These are phyloP conservation scores for Heliconius himera DNA, from an alignment of 1,140 invertebrate genomes.

Conservation along the genomic window DNA sequence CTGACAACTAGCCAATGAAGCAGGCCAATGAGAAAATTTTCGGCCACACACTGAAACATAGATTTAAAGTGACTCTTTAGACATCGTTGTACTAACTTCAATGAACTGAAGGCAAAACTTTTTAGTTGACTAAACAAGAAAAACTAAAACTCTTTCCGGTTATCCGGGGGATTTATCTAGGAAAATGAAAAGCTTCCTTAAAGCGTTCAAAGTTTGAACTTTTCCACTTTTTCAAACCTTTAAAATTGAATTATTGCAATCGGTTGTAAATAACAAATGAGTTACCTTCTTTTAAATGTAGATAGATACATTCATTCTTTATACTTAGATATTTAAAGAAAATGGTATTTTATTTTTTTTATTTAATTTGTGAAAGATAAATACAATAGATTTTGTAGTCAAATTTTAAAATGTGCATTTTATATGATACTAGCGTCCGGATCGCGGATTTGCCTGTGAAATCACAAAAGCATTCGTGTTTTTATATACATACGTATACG, in stretches of 20 bases:
- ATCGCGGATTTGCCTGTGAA: too few relatives aligned
- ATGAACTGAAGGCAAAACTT: slow-evolving; percentile 18
- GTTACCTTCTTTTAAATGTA: too few relatives aligned
- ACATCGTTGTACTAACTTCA: slow-evolving; percentile 24
- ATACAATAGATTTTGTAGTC: too few relatives aligned
- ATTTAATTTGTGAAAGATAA: too few relatives aligned
- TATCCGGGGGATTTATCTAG: slow-evolving; percentile 20
- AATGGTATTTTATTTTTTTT: too few relatives aligned
- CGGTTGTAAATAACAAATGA: not conserved
- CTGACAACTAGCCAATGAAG: slow-evolving; percentile 2
- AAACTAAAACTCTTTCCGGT: slow-evolving; percentile 31
- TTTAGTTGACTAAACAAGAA: slow-evolving; percentile 31
- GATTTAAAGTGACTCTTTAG: slow-evolving; percentile 12
- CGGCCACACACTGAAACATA: slow-evolving; percentile 7
- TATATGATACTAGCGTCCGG: too few relatives aligned
- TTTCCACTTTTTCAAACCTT: slow-evolving; percentile 14
- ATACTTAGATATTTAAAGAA: too few relatives aligned
- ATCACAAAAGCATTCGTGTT: too few relatives aligned
- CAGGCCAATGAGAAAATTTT: not conserved
- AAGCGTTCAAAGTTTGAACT: slow-evolving; percentile 24
- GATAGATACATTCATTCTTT: too few relatives aligned
- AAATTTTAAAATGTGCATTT: too few relatives aligned
- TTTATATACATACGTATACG: too few relatives aligned
- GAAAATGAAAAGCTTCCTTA: slow-evolving; percentile 24
- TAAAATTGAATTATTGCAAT: slow-evolving; percentile 22